A percentile compares a stretch with the other conserved stretches of the same genome.
These are phyloP conservation scores for Amaurobius ferox DNA, from an alignment of 2,888 invertebrate species.

Conservation along the genomic window DNA sequence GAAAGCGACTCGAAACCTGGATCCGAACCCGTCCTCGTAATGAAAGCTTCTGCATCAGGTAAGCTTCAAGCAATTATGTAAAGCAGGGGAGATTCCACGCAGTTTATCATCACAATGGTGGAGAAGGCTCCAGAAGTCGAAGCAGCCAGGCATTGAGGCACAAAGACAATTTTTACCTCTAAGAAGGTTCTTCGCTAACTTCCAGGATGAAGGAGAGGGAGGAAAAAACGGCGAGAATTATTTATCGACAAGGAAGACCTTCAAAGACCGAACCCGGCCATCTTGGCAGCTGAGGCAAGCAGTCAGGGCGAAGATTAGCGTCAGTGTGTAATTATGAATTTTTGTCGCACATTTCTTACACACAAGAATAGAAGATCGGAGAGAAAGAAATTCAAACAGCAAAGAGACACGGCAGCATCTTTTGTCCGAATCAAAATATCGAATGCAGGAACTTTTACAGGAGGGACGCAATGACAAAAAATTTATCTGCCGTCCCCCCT, in stretches of 20 bases:
- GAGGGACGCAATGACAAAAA: constrained; percentile 4
- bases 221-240: constrained; percentile 48
- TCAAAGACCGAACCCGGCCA: constrained; percentile 22
- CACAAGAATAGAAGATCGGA: constrained; percentile 7
- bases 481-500: background rate
- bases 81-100: constrained; percentile 47
- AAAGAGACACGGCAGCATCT: constrained; percentile 48
- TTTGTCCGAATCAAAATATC: constrained; percentile 29
- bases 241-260: constrained; percentile 59
- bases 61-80: constrained; percentile 71
- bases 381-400: constrained; percentile 22
- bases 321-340: constrained; percentile 53
- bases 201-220: constrained; percentile 16
- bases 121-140: constrained; percentile 15
- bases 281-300: constrained; percentile 39
- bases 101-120: constrained; percentile 69
- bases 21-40: constrained; percentile 47
- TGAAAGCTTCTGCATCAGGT: constrained; percentile 70
- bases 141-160: constrained; percentile 64
- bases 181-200: constrained; percentile 62
- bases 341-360: constrained; percentile 33
- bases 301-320: constrained; percentile 47
- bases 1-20: constrained; percentile 46
- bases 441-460: constrained; percentile 7
- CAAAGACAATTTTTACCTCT: constrained; percentile 67